Evolutionary conservation across 2,888 invertebrate species (phyloP).

Genomic region (Stenurella melanura): DNA sequence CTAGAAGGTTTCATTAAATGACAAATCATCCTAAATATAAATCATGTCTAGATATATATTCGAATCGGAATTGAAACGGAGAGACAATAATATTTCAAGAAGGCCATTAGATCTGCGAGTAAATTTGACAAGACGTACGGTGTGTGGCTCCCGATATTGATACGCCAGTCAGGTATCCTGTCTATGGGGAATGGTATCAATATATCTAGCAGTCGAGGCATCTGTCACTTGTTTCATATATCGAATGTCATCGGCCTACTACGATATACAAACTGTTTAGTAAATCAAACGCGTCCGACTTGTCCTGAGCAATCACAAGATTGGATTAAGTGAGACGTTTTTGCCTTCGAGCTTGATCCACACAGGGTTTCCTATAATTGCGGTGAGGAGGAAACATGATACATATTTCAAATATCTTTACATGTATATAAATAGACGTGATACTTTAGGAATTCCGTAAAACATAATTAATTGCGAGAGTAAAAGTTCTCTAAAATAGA

Average conservation of each 20-base stretch:
- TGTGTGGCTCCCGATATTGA: slow-evolving; percentile 67
- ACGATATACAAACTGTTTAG: slow-evolving; percentile 57
- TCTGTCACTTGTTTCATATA: slow-evolving; percentile 67
- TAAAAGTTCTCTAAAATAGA: too few species aligned
- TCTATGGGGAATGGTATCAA: slow-evolving; percentile 68
- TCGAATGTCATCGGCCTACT: slow-evolving; percentile 64
- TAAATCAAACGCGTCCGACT: slow-evolving; percentile 62
- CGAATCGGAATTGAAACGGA: slow-evolving; percentile 59
- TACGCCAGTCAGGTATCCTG: slow-evolving; percentile 68
- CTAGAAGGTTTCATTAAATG: slow-evolving; percentile 34
- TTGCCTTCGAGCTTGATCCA: slow-evolving; percentile 29
- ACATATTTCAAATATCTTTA: not conserved
- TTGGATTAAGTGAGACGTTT: slow-evolving; percentile 54
- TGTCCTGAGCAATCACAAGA: slow-evolving; percentile 59
- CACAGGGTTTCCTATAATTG: not conserved
- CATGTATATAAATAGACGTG: not conserved
- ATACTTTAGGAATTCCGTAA: too few species aligned
- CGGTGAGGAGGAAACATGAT: not conserved
- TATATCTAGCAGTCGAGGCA: slow-evolving; percentile 65
- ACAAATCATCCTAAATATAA: slow-evolving; percentile 53
- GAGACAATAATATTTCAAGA: slow-evolving; percentile 69
- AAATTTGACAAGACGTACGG: slow-evolving; percentile 70
- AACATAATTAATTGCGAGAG: too few species aligned
- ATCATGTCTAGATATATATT: slow-evolving; percentile 53
- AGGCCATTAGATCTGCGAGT: slow-evolving; percentile 68